phyloP scores from a whole-genome alignment of 2,797 vertebrate species.

The Falco peregrinus region DNA sequence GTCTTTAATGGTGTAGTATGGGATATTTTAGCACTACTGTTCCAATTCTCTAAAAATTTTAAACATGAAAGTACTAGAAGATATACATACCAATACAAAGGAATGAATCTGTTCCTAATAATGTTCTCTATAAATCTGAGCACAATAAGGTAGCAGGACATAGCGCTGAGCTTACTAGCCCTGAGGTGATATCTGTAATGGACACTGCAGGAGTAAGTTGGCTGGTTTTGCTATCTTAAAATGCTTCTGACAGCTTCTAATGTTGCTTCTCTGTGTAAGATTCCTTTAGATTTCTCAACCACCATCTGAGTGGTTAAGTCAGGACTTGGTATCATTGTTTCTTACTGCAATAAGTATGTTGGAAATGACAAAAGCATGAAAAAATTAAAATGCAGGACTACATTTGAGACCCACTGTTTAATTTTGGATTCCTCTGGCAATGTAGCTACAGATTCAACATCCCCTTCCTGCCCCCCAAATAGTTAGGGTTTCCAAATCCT shows the following conservation, averaged over 20 bases:
- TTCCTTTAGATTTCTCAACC: not conserved
- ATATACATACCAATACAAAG: not conserved
- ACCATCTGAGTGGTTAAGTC: not conserved
- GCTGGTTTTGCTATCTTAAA: not conserved
- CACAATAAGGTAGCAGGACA: not conserved
- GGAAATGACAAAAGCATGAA: not conserved
- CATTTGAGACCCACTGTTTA: not conserved
- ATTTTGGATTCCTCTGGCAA: not conserved
- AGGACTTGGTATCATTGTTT: not conserved
- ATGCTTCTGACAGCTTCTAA: not conserved
- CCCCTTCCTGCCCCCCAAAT: not conserved
- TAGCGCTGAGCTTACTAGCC: not conserved
- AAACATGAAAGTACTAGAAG: not conserved
- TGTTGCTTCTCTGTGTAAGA: not conserved
- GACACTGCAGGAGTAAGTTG: not conserved
- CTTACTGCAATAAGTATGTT: not conserved
- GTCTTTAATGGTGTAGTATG: not conserved
- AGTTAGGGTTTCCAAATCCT: not conserved
- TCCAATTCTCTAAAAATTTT: not conserved
- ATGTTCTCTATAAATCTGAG: not conserved
- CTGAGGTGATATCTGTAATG: not conserved
- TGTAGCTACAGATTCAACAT: not conserved
- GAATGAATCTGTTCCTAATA: not conserved
- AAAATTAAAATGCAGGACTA: not conserved
- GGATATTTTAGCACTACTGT: not conserved